Percentiles rank a stretch among this genome's conserved stretches.
Evolutionary conservation across 2,888 invertebrate genomes (phyloP).

Genomic region (Synergus laeviventris): DNA sequence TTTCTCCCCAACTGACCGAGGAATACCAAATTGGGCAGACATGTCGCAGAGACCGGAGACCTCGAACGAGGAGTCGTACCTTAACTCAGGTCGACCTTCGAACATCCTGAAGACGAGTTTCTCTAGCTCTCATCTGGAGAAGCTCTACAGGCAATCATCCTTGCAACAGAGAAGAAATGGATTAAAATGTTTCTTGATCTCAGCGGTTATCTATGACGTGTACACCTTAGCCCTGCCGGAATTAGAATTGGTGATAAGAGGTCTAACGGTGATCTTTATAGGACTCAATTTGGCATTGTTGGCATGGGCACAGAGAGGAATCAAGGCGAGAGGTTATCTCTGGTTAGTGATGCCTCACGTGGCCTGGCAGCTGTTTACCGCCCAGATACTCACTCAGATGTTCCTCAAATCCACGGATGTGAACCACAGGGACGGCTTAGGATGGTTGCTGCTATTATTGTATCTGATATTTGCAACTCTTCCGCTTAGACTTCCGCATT

Average conservation of each 20-base stretch:
- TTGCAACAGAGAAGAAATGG: conserved; percentile 85
- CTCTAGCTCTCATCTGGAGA: conserved; percentile 81
- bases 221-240: conserved; percentile 80
- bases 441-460: conserved; percentile 84
- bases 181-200: conserved; percentile 82
- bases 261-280: conserved; percentile 70
- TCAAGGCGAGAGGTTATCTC: conserved; percentile 69
- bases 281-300: conserved; percentile 71
- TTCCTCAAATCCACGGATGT: conserved; percentile 80
- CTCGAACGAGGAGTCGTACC: conserved; percentile 74
- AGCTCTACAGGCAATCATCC: conserved; percentile 84
- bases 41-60: conserved; percentile 63
- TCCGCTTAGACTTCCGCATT: conserved; percentile 82
- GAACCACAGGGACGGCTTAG: conserved; percentile 82
- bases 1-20: not conserved
- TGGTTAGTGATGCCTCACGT: conserved; percentile 82
- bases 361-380: conserved; percentile 81
- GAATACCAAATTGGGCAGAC: conserved; percentile 16
- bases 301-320: conserved; percentile 70
- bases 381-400: conserved; percentile 81
- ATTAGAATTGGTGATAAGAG: conserved; percentile 66
- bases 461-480: conserved; percentile 86
- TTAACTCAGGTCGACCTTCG: conserved; percentile 71
- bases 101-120: conserved; percentile 77
- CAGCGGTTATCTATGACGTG: conserved; percentile 82